A percentile compares a stretch with the other conserved stretches of the same genome.
Conservation (phyloP, 1,140 invertebrate genomes). For the Micrasema minimum region DNA sequence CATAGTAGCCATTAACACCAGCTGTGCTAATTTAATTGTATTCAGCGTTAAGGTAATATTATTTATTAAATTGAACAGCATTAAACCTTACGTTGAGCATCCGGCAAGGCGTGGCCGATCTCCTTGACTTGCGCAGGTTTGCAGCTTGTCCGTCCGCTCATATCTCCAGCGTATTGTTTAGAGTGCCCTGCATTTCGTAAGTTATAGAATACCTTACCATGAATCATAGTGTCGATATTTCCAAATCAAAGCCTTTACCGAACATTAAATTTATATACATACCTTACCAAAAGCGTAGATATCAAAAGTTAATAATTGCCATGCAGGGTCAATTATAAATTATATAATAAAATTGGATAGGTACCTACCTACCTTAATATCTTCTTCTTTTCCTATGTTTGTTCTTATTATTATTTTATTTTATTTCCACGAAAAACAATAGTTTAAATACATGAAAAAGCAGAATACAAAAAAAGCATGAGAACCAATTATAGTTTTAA, state of each 20-base stretch:
- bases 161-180: neutral
- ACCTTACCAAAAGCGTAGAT: neutral
- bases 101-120: slow-evolving; percentile 52
- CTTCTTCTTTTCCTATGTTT: no score
- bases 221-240: no score
- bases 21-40: slow-evolving; percentile 12
- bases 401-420: no score
- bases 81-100: slow-evolving; percentile 41
- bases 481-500: no score
- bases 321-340: no score
- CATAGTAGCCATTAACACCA: slow-evolving; percentile 12
- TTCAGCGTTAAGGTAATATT: neutral
- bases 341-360: no score
- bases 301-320: neutral
- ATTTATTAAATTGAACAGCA: no score
- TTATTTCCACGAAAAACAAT: no score
- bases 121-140: slow-evolving; percentile 42
- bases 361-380: no score
- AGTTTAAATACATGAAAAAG: no score
- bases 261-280: neutral
- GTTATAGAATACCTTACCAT: neutral
- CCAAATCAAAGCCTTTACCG: no score
- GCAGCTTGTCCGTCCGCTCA: slow-evolving; percentile 1
- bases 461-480: no score
- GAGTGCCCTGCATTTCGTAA: neutral